Evolutionary conservation across 2,797 vertebrate species (phyloP).

Genomic region (Enteromius unitaeniatus): DNA sequence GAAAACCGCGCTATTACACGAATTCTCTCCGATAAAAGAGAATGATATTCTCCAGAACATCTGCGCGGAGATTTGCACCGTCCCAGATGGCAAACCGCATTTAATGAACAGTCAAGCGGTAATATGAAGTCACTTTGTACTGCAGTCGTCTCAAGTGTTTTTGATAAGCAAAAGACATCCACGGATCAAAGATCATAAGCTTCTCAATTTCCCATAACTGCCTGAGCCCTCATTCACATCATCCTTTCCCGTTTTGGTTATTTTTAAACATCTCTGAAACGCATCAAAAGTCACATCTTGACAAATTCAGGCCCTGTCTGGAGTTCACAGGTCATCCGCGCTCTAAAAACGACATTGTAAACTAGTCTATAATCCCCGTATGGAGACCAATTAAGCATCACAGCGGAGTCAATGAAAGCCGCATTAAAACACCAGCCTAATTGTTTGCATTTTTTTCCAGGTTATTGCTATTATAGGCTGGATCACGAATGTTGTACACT

Average conservation of each 20-base stretch:
- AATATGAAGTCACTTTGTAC: slow-evolving; percentile 85
- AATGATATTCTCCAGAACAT: slow-evolving; percentile 74
- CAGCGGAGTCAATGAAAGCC: neutral
- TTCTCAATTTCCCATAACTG: slow-evolving; percentile 71
- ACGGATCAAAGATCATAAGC: slow-evolving; percentile 85
- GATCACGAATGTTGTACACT: slow-evolving; percentile 28
- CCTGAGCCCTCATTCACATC: slow-evolving; percentile 71
- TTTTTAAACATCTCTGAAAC: slow-evolving; percentile 66
- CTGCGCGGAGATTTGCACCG: slow-evolving; percentile 77
- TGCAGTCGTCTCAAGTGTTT: slow-evolving; percentile 87
- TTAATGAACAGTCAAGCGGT: slow-evolving; percentile 89
- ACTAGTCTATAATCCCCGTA: slow-evolving; percentile 48
- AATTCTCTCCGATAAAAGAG: slow-evolving; percentile 78
- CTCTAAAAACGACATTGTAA: slow-evolving; percentile 41
- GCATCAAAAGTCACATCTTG: slow-evolving; percentile 46
- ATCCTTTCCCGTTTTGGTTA: slow-evolving; percentile 67
- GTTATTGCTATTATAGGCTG: neutral
- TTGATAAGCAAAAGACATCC: slow-evolving; percentile 81
- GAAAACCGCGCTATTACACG: slow-evolving; percentile 71
- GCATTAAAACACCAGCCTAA: neutral
- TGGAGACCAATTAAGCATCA: slow-evolving; percentile 67
- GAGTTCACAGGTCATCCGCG: slow-evolving; percentile 56
- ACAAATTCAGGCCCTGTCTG: slow-evolving; percentile 49
- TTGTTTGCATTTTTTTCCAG: neutral
- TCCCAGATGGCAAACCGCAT: slow-evolving; percentile 82